phyloP scores from a whole-genome alignment of 2,797 vertebrate genomes.

The Gorsachius magnificus region DNA sequence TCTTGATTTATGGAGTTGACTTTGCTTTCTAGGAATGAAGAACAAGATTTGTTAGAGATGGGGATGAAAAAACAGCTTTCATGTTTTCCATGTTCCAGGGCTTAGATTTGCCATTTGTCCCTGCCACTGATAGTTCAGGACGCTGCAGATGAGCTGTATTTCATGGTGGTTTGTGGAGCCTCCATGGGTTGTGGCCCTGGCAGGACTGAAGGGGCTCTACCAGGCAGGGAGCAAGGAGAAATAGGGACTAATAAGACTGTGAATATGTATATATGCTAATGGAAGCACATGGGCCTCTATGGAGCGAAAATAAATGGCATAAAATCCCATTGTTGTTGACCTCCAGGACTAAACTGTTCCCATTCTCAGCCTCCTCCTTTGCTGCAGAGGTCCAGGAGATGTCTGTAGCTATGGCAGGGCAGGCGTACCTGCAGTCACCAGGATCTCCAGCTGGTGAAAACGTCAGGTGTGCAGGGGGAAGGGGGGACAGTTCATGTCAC shows the following conservation, averaged over 20 bases:
- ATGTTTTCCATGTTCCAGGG: neutral
- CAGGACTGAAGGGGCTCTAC: neutral
- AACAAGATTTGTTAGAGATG: neutral
- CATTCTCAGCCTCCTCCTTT: neutral
- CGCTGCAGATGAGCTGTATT: neutral
- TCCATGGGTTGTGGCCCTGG: neutral
- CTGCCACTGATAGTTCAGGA: neutral
- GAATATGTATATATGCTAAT: neutral
- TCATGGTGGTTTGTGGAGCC: neutral
- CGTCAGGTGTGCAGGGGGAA: neutral
- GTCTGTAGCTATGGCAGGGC: neutral
- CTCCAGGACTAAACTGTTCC: neutral
- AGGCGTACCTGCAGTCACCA: neutral
- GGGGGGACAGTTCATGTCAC: neutral
- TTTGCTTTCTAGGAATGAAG: constrained; percentile 41
- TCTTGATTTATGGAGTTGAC: constrained; percentile 20
- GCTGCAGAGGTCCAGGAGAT: neutral
- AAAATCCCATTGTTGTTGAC: neutral
- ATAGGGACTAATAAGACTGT: neutral
- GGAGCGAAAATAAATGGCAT: neutral
- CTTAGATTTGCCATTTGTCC: neutral
- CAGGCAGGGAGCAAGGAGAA: neutral
- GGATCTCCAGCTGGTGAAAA: neutral
- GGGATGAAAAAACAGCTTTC: neutral
- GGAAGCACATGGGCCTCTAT: neutral